Percentiles rank a stretch among this genome's conserved stretches.
These are phyloP conservation scores for Zaprionus capensis DNA, from an alignment of 1,140 invertebrate genomes.

Conservation along the genomic window DNA sequence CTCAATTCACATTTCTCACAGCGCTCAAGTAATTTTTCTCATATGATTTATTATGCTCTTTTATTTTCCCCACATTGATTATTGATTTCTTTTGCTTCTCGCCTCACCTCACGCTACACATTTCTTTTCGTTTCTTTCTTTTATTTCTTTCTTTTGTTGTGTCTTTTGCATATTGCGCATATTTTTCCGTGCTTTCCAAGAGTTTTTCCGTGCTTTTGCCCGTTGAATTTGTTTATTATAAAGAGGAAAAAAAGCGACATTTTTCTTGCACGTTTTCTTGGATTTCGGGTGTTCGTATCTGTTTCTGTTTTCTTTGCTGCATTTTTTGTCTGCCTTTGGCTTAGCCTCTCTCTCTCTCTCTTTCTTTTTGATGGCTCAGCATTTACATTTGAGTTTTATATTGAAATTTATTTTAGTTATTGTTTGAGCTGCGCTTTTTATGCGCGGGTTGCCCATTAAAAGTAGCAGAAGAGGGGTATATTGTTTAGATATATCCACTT, in stretches of 20 bases:
- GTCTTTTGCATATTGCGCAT: conserved; percentile 72
- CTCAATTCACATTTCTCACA: conserved; percentile 49
- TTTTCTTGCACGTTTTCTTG: conserved; percentile 23
- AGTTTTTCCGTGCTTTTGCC: conserved; percentile 66
- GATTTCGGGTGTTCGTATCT: conserved; percentile 33
- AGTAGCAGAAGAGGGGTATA: not conserved
- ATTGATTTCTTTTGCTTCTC: conserved; percentile 44
- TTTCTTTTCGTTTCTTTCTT: conserved; percentile 38
- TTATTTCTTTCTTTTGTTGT: conserved; percentile 48
- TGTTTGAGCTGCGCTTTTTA: conserved; percentile 72
- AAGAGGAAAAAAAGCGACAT: conserved; percentile 18
- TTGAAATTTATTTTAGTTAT: conserved; percentile 68
- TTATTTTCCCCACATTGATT: conserved; percentile 44
- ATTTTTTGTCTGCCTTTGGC: conserved; percentile 26
- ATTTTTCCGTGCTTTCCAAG: conserved; percentile 54
- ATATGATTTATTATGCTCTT: conserved; percentile 54
- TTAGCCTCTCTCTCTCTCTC: conserved; percentile 25
- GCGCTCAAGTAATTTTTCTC: conserved; percentile 51
- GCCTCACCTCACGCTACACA: conserved; percentile 30
- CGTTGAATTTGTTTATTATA: conserved; percentile 48
- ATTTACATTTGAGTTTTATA: conserved; percentile 68
- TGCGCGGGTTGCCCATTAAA: not conserved
- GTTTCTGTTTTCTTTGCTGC: conserved; percentile 21
- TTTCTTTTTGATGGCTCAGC: conserved; percentile 72
- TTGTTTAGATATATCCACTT: not conserved